A percentile compares a stretch with the other conserved stretches of the same genome.
These are phyloP conservation scores for Anastrepha ludens DNA, from an alignment of 1,140 invertebrate genomes.

Conservation along the genomic window DNA sequence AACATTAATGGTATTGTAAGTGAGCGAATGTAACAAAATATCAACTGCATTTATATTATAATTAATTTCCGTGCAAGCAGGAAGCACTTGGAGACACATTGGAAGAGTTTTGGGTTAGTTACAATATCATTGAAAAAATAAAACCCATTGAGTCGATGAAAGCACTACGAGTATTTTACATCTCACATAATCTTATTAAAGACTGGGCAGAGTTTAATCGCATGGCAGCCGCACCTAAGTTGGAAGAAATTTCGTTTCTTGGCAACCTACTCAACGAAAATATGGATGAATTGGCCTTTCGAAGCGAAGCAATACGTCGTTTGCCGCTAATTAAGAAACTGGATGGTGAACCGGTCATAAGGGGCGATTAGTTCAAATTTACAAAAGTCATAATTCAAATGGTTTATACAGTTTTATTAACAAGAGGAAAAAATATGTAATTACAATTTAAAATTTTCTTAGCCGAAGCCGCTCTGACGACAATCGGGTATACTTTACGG, in stretches of 20 bases:
- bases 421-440: too few relatives aligned
- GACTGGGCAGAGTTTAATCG: constrained; percentile 92
- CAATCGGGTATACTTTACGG: too few relatives aligned
- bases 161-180: constrained; percentile 88
- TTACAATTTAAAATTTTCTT: too few relatives aligned
- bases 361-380: constrained; percentile 61
- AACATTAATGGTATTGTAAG: constrained; percentile 86
- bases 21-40: constrained; percentile 10
- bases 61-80: constrained; percentile 67
- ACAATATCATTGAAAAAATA: constrained; percentile 94
- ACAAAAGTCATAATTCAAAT: too few relatives aligned
- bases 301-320: constrained; percentile 82
- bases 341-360: constrained; percentile 85
- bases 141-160: constrained; percentile 90
- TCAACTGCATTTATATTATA: neutral
- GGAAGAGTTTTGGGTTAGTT: constrained; percentile 95
- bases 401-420: too few relatives aligned
- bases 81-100: constrained; percentile 90
- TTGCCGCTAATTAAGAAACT: constrained; percentile 89
- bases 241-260: constrained; percentile 86
- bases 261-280: constrained; percentile 91
- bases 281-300: constrained; percentile 82
- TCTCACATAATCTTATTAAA: constrained; percentile 92
- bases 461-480: too few relatives aligned
- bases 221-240: constrained; percentile 75